Percentiles rank a stretch among this genome's conserved stretches.
Conservation (phyloP, 2,888 invertebrate genomes). For the Yponomeuta sedellus region DNA sequence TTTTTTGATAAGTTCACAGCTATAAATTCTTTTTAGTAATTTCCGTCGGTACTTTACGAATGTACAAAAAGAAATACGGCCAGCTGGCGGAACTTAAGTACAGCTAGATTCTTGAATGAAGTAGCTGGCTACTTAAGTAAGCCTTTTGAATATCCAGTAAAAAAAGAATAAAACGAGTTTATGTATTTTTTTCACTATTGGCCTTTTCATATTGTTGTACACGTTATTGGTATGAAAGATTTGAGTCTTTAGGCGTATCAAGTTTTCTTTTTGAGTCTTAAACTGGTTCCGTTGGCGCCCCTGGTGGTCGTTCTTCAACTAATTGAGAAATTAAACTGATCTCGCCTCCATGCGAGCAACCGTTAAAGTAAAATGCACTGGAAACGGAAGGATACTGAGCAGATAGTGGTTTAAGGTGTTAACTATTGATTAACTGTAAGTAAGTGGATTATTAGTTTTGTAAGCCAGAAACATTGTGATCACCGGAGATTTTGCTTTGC, state of each 20-base stretch:
- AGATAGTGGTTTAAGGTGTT: not conserved
- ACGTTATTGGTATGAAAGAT: not conserved
- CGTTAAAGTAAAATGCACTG: not conserved
- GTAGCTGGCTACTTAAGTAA: too few relatives aligned
- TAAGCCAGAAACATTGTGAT: not conserved
- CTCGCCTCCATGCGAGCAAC: not conserved
- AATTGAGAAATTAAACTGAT: constrained; percentile 54
- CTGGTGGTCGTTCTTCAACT: constrained; percentile 33
- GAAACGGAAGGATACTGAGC: not conserved
- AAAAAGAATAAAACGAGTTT: too few relatives aligned
- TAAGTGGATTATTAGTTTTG: not conserved
- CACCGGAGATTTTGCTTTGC: not conserved
- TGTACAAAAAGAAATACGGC: not conserved
- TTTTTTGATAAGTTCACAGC: not conserved
- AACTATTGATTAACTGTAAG: constrained; percentile 2
- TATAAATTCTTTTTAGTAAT: not conserved
- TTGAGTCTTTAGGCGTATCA: not conserved
- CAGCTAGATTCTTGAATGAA: too few relatives aligned
- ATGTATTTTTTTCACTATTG: not conserved
- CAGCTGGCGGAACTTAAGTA: not conserved
- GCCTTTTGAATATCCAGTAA: too few relatives aligned
- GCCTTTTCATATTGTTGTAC: too few relatives aligned
- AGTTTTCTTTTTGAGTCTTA: not conserved
- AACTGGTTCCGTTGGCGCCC: not conserved
- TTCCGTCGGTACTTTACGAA: not conserved